A percentile compares a stretch with the other conserved stretches of the same genome.
phyloP scores from a whole-genome alignment of 1,140 invertebrate genomes.

The Macrobrachium rosenbergii region DNA sequence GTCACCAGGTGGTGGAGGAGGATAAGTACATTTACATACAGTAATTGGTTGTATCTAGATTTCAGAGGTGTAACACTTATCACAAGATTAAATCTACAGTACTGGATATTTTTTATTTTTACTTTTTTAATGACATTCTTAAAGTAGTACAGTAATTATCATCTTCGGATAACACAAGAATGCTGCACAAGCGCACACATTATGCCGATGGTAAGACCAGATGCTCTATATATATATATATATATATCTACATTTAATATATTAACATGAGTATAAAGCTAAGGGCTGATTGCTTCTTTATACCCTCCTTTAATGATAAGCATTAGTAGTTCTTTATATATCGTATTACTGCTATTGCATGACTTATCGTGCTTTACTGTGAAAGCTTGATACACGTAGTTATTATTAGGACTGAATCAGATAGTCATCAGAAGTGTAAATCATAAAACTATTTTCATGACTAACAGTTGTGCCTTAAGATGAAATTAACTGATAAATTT shows the following conservation, averaged over 20 bases:
- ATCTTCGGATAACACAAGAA: slow-evolving; percentile 46
- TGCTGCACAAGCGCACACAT: slow-evolving; percentile 49
- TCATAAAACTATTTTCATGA: no score
- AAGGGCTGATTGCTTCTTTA: slow-evolving; percentile 23
- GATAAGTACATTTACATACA: no score
- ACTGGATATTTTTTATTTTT: no score
- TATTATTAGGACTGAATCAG: slow-evolving; percentile 3
- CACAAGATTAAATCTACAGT: no score
- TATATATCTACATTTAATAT: not conserved
- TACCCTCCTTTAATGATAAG: not conserved
- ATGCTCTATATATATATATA: not conserved
- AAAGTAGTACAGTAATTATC: not conserved
- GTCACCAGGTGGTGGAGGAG: slow-evolving; percentile 13
- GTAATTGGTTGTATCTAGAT: no score
- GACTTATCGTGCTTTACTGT: not conserved
- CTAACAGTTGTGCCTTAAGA: no score
- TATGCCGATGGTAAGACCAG: slow-evolving; percentile 54
- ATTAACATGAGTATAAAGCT: slow-evolving; percentile 2
- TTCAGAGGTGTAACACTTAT: no score
- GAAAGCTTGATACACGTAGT: slow-evolving; percentile 32
- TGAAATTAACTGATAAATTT: no score
- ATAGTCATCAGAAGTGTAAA: no score
- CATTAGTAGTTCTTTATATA: slow-evolving; percentile 9
- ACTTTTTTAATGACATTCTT: no score
- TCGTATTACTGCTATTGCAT: slow-evolving; percentile 25